A percentile compares a stretch with the other conserved stretches of the same genome.
Conservation (phyloP, 2,797 vertebrate species). For the Alauda arvensis region DNA sequence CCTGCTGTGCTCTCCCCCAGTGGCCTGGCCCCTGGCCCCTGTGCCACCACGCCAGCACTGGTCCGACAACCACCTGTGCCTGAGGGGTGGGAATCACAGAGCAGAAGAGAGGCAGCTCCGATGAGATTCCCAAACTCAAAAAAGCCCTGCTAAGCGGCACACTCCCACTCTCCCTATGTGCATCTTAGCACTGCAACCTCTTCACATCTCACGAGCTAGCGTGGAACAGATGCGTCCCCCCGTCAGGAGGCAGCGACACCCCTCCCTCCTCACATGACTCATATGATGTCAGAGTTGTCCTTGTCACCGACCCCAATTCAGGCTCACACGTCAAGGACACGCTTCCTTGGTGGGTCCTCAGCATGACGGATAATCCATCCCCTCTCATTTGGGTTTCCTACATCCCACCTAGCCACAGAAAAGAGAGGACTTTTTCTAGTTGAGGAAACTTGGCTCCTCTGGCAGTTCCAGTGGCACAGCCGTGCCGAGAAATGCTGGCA, state of each 20-base stretch:
- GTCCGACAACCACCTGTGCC: neutral
- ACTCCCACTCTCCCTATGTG: slow-evolving; percentile 69
- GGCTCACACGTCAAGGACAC: slow-evolving; percentile 51
- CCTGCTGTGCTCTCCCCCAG: rapidly evolving
- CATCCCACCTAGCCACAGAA: neutral
- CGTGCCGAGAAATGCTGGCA: neutral
- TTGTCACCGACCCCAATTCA: slow-evolving; percentile 58
- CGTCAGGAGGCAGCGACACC: slow-evolving; percentile 56
- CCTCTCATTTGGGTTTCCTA: neutral
- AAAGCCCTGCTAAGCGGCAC: slow-evolving; percentile 64
- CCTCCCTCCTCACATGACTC: slow-evolving; percentile 64
- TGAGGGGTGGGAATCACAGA: slow-evolving; percentile 23
- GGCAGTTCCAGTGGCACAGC: neutral
- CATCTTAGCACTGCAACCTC: slow-evolving; percentile 69
- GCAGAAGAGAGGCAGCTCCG: slow-evolving; percentile 54
- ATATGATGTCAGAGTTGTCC: slow-evolving; percentile 66
- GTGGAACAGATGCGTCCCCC: slow-evolving; percentile 65
- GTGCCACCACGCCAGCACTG: neutral
- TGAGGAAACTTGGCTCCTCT: slow-evolving; percentile 10
- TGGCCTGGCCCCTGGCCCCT: neutral
- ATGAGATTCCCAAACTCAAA: slow-evolving; percentile 68
- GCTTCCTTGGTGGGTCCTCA: neutral
- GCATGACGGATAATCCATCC: neutral
- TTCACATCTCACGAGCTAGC: slow-evolving; percentile 65
- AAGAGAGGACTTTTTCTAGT: neutral